Evolutionary conservation across 2,113 vertebrate genomes (phyloP).

Genomic region (Protobothrops flavoviridis): DNA sequence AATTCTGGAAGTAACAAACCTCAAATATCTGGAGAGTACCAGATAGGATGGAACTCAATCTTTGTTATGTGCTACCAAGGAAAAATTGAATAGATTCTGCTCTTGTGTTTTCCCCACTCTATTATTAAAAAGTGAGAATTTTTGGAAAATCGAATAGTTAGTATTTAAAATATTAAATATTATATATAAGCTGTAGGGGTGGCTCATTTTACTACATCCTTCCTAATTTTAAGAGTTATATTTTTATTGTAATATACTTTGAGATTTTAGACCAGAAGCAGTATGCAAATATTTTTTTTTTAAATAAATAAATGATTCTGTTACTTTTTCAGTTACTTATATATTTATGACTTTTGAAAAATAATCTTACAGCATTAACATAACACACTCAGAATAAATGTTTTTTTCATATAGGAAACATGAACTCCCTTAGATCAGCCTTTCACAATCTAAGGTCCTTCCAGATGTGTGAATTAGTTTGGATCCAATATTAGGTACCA

Average conservation of each 20-base stretch:
- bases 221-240: not conserved
- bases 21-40: not conserved
- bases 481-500: not conserved
- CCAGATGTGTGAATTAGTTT: not conserved
- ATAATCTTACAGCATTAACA: too few species aligned
- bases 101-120: constrained; percentile 1
- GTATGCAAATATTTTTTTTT: not conserved
- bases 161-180: not conserved
- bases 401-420: not conserved
- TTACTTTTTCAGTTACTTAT: not conserved
- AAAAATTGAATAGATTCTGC: constrained; percentile 1
- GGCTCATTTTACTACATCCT: not conserved
- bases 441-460: not conserved
- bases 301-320: not conserved
- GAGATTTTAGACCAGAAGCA: not conserved
- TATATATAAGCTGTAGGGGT: not conserved
- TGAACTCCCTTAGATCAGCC: not conserved
- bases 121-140: not conserved
- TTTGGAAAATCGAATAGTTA: not conserved
- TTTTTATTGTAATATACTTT: not conserved
- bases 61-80: not conserved
- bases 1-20: not conserved
- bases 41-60: not conserved
- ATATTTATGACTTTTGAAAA: not conserved
- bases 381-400: not conserved